Evolutionary conservation across 2,888 invertebrate species (phyloP).

Genomic region (Ophioninae sp.): DNA sequence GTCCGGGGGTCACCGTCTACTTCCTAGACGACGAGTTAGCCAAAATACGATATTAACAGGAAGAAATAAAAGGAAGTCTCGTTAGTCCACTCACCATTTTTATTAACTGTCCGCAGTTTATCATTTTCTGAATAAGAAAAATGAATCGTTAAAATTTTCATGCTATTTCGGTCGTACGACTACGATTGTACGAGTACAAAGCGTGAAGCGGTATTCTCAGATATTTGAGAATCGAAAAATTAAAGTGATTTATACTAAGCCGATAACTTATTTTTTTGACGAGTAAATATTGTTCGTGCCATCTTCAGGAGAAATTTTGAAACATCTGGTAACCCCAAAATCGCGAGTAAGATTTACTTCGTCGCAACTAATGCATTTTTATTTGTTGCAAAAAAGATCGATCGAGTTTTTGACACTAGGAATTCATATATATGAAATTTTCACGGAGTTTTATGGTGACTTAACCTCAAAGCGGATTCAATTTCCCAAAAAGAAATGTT

Average conservation of each 20-base stretch:
- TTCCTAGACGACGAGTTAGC: background rate
- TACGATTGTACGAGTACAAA: background rate
- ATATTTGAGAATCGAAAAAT: background rate
- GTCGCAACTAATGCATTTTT: background rate
- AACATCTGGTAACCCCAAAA: background rate
- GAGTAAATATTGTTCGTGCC: background rate
- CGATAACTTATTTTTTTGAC: background rate
- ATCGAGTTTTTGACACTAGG: background rate
- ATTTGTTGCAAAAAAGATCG: background rate
- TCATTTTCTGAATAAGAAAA: slow-evolving; percentile 65
- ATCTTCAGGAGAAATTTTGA: background rate
- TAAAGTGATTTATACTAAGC: background rate
- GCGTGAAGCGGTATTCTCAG: background rate
- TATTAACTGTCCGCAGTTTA: slow-evolving; percentile 62
- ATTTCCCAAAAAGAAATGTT: background rate
- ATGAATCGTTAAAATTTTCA: slow-evolving; percentile 36
- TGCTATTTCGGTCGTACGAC: background rate
- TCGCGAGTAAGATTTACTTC: background rate
- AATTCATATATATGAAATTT: background rate
- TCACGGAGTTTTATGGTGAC: background rate
- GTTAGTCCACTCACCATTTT: slow-evolving; percentile 67
- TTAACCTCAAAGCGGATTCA: background rate
- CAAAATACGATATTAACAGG: background rate
- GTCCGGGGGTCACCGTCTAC: background rate
- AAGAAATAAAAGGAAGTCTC: slow-evolving; percentile 18